phyloP scores from a whole-genome alignment of 2,113 vertebrate genomes.

The Semnopithecus entellus region DNA sequence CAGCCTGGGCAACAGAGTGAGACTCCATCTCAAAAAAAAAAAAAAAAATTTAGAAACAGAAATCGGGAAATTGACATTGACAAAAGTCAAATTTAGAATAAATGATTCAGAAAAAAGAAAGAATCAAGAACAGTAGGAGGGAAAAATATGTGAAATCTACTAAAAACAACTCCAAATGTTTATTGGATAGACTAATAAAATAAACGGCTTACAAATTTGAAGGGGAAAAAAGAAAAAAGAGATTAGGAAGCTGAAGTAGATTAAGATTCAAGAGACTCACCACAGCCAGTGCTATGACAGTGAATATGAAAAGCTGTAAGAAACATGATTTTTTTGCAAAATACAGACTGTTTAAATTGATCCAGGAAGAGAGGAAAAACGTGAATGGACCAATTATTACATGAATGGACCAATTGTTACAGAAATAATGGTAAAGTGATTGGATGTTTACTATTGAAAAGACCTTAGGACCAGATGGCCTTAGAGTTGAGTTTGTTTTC shows the following conservation, averaged over 20 bases:
- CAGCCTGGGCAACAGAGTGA: too few relatives aligned
- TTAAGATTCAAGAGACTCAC: not conserved
- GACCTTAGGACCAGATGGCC: not conserved
- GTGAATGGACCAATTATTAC: not conserved
- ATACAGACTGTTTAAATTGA: not conserved
- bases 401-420: not conserved
- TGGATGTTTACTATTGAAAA: not conserved
- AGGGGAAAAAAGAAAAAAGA: not conserved
- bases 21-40: too few relatives aligned
- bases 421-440: not conserved
- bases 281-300: not conserved
- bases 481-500: not conserved
- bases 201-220: not conserved
- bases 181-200: not conserved
- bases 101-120: slow-evolving; percentile 20
- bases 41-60: not conserved
- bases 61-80: not conserved
- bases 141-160: not conserved
- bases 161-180: not conserved
- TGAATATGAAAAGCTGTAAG: not conserved
- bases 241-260: not conserved
- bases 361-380: not conserved
- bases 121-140: not conserved
- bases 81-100: not conserved
- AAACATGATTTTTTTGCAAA: not conserved